A percentile compares a stretch with the other conserved stretches of the same genome.
Conservation (phyloP, 30 jellyfish, hydroid and myxozoan genomes). For the Rhopilema esculentum region DNA sequence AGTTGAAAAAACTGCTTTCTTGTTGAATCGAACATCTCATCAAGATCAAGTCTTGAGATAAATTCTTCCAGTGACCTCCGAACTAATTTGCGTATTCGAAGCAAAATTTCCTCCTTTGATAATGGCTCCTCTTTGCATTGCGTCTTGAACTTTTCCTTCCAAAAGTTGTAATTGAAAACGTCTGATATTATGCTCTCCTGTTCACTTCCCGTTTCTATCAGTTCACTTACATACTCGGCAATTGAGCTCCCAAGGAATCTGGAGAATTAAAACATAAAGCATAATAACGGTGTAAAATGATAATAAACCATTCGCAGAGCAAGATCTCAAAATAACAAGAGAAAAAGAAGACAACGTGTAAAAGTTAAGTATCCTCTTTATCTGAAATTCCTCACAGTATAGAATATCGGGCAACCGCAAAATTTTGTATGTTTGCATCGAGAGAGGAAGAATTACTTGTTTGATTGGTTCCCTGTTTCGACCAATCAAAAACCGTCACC, state of each 20-base stretch:
- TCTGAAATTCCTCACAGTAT: too few species aligned
- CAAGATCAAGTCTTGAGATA: slow-evolving; percentile 43
- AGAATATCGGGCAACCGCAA: too few species aligned
- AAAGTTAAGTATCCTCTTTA: too few species aligned
- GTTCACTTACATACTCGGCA: slow-evolving; percentile 59
- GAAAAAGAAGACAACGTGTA: too few species aligned
- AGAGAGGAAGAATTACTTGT: too few species aligned
- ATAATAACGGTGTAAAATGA: not conserved
- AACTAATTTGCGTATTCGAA: not conserved
- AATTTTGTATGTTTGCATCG: too few species aligned
- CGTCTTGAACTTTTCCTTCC: slow-evolving; percentile 34
- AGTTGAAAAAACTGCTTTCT: slow-evolving; percentile 78
- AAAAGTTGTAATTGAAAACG: slow-evolving; percentile 71
- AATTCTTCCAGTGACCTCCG: not conserved
- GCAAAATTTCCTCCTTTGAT: slow-evolving; percentile 49
- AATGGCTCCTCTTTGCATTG: not conserved
- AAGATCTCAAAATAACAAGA: too few species aligned
- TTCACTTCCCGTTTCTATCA: slow-evolving; percentile 44
- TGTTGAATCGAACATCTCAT: slow-evolving; percentile 20
- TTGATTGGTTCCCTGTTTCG: too few species aligned
- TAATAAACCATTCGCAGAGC: too few species aligned
- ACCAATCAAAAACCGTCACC: too few species aligned
- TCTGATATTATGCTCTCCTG: slow-evolving; percentile 22
- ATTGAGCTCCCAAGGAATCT: slow-evolving; percentile 81
- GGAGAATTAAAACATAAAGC: not conserved